Evolutionary conservation across 2,113 vertebrate species (phyloP).

Genomic region (Eulemur rufifrons): DNA sequence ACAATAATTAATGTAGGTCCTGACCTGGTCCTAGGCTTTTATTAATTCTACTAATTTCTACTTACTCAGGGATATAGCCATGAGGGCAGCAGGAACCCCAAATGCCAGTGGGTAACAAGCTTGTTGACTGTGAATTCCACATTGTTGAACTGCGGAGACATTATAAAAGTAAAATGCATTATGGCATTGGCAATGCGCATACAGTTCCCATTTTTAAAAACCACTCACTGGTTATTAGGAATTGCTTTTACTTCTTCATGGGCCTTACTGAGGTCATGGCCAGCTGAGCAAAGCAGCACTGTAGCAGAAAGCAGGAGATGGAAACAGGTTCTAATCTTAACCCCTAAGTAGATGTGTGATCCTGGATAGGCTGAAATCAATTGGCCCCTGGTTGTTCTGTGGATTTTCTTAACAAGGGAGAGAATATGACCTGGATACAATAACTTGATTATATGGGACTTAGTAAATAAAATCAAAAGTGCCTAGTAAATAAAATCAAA

Average conservation of each 20-base stretch:
- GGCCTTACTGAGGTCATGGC: background rate
- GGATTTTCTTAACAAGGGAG: background rate
- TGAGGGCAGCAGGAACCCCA: slow-evolving; percentile 94
- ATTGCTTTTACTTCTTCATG: background rate
- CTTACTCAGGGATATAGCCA: slow-evolving; percentile 93
- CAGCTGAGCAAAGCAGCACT: background rate
- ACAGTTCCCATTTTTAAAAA: background rate
- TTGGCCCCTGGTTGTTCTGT: background rate
- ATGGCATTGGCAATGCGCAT: background rate
- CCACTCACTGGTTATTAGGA: background rate
- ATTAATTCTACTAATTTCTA: background rate
- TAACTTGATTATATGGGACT: background rate
- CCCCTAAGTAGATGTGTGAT: background rate
- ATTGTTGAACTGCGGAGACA: slow-evolving; percentile 87
- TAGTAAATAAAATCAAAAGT: background rate
- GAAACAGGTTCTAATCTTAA: background rate
- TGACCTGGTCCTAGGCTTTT: background rate
- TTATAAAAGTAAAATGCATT: background rate
- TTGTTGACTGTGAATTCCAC: slow-evolving; percentile 89
- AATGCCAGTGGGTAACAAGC: slow-evolving; percentile 96
- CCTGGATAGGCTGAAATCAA: background rate
- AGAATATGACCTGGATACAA: background rate
- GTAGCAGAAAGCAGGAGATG: background rate
- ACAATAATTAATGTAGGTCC: background rate
- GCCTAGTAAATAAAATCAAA: background rate